phyloP scores from a whole-genome alignment of 30 jellyfish, hydroid and myxozoan species.

The Turritopsis rubra region DNA sequence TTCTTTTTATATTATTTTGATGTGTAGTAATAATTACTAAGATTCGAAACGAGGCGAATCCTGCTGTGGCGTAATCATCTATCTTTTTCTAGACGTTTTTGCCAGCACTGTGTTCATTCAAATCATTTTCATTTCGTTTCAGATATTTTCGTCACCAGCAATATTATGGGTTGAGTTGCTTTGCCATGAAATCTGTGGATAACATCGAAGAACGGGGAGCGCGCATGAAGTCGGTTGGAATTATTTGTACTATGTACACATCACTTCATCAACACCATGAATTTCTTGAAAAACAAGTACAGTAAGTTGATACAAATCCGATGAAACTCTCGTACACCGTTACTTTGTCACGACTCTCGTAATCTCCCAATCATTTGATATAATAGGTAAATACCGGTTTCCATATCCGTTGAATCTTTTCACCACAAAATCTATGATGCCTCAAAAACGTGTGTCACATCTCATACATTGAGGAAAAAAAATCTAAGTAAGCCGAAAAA shows the following conservation, averaged over 20 bases:
- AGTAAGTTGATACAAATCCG: constrained; percentile 27
- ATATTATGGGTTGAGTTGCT: constrained; percentile 84
- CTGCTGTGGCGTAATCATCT: no score
- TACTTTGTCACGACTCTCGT: neutral
- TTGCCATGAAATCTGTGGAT: constrained; percentile 63
- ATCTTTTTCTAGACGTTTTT: no score
- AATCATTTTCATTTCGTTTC: no score
- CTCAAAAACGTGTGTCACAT: no score
- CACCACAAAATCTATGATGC: neutral
- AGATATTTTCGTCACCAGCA: constrained; percentile 89
- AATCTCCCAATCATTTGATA: no score
- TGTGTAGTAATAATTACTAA: no score
- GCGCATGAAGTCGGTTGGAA: constrained; percentile 93
- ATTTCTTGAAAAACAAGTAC: constrained; percentile 79
- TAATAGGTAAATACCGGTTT: no score
- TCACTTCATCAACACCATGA: constrained; percentile 90
- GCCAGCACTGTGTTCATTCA: no score
- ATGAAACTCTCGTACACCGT: neutral
- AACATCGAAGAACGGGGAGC: constrained; percentile 93
- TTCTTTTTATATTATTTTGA: no score
- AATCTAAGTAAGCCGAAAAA: no score
- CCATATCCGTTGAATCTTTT: no score
- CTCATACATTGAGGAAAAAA: no score
- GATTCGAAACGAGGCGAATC: neutral
- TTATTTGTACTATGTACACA: constrained; percentile 76